These are phyloP conservation scores for Caenorhabditis zanzibari DNA, from an alignment of 2,888 invertebrate genomes.

Conservation along the genomic window DNA sequence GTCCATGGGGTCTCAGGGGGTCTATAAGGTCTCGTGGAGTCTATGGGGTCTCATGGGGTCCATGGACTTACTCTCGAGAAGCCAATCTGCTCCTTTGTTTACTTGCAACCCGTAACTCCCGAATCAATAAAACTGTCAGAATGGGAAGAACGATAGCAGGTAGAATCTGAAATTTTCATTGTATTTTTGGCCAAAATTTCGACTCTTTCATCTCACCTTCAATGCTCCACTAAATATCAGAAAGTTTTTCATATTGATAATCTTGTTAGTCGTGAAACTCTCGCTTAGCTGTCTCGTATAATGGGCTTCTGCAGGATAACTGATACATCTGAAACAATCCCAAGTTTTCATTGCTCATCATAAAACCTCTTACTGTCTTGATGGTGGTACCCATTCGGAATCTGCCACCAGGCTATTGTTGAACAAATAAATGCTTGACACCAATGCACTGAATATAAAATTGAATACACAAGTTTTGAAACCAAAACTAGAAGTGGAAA, in stretches of 20 bases:
- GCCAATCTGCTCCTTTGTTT: not conserved
- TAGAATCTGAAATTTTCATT: not conserved
- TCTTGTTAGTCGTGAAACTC: not conserved
- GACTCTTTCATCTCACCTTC: not conserved
- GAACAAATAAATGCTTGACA: not conserved
- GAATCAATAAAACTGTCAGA: not conserved
- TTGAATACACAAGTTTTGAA: not conserved
- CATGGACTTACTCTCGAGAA: too few relatives aligned
- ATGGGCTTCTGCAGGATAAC: not conserved
- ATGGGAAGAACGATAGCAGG: not conserved
- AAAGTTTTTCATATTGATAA: not conserved
- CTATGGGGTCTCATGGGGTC: too few relatives aligned
- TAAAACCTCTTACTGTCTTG: not conserved
- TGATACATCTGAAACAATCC: not conserved
- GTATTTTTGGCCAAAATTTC: too few relatives aligned
- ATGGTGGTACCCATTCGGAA: not conserved
- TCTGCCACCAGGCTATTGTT: not conserved
- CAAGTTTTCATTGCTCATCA: not conserved
- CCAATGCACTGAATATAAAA: not conserved
- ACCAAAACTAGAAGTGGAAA: not conserved
- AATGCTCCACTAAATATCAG: not conserved
- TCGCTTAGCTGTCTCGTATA: not conserved
- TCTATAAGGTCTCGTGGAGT: too few relatives aligned
- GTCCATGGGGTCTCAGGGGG: too few relatives aligned
- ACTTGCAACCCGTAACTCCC: not conserved